Conservation (phyloP, 2,797 vertebrate genomes). For the Sciurus vulgaris region DNA sequence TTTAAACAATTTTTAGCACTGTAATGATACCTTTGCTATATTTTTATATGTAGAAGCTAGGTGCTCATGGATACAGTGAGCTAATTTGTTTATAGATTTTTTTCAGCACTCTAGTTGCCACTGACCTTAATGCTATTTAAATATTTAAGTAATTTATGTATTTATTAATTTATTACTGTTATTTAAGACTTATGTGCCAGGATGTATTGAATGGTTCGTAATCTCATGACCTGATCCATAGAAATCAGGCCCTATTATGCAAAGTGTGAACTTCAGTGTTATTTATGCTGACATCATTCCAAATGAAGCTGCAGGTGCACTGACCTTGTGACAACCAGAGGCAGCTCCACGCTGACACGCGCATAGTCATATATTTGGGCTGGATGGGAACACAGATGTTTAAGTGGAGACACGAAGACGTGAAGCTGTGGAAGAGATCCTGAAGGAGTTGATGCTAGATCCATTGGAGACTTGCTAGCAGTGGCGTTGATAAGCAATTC, state of each 20-base stretch:
- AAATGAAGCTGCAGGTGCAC: background rate
- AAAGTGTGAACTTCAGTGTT: slow-evolving; percentile 71
- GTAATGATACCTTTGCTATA: background rate
- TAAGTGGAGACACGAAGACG: background rate
- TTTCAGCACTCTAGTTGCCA: slow-evolving; percentile 18
- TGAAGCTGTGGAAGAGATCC: background rate
- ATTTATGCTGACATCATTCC: slow-evolving; percentile 60
- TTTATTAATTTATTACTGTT: slow-evolving; percentile 82
- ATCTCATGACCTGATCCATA: background rate
- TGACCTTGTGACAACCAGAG: slow-evolving; percentile 8
- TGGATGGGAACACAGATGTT: background rate
- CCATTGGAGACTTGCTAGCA: background rate
- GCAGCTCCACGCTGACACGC: background rate
- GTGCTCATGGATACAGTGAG: background rate
- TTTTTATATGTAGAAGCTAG: slow-evolving; percentile 61
- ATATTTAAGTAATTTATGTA: slow-evolving; percentile 83
- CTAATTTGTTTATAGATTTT: slow-evolving; percentile 66
- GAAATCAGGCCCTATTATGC: background rate
- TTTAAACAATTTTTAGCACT: background rate
- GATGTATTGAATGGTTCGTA: slow-evolving; percentile 56
- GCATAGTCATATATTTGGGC: background rate
- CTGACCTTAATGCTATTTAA: slow-evolving; percentile 71
- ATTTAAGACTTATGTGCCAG: slow-evolving; percentile 65
- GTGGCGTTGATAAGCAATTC: background rate
- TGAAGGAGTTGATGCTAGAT: background rate